Evolutionary conservation across 1,140 invertebrate genomes (phyloP).

Genomic region (Megalopta genalis): DNA sequence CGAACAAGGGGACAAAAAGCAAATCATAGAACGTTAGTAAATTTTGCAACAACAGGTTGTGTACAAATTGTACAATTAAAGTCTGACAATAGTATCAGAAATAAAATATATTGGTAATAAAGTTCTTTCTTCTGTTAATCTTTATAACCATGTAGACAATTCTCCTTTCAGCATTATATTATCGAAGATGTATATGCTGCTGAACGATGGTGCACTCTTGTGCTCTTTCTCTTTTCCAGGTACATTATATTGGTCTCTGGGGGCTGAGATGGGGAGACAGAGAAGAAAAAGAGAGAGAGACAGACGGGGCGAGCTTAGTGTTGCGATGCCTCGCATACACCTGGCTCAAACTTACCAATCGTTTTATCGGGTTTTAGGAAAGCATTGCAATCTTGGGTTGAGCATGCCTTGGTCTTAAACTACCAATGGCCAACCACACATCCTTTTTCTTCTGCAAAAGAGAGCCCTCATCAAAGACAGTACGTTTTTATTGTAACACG

Average conservation of each 20-base stretch:
- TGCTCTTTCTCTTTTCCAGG: constrained; percentile 65
- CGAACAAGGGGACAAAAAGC: constrained; percentile 80
- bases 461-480: constrained; percentile 80
- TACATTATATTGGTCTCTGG: constrained; percentile 51
- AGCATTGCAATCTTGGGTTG: constrained; percentile 80
- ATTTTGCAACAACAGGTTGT: constrained; percentile 61
- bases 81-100: constrained; percentile 49
- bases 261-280: constrained; percentile 55
- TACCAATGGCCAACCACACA: constrained; percentile 80
- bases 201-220: constrained; percentile 58
- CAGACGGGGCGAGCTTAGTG: constrained; percentile 69
- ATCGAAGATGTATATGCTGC: constrained; percentile 41
- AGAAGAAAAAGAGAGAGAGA: constrained; percentile 52
- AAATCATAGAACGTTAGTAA: constrained; percentile 78
- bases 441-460: constrained; percentile 80
- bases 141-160: constrained; percentile 35
- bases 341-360: constrained; percentile 78
- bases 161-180: constrained; percentile 43
- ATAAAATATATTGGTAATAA: constrained; percentile 42
- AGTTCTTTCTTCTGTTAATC: constrained; percentile 41
- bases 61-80: constrained; percentile 51
- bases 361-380: constrained; percentile 79
- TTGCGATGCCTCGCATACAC: constrained; percentile 69
- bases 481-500: constrained; percentile 76
- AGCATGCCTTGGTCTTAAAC: constrained; percentile 80